Percentiles rank a stretch among this genome's conserved stretches.
phyloP scores from a whole-genome alignment of 2,113 vertebrate genomes.

The Oenanthe oenanthe region DNA sequence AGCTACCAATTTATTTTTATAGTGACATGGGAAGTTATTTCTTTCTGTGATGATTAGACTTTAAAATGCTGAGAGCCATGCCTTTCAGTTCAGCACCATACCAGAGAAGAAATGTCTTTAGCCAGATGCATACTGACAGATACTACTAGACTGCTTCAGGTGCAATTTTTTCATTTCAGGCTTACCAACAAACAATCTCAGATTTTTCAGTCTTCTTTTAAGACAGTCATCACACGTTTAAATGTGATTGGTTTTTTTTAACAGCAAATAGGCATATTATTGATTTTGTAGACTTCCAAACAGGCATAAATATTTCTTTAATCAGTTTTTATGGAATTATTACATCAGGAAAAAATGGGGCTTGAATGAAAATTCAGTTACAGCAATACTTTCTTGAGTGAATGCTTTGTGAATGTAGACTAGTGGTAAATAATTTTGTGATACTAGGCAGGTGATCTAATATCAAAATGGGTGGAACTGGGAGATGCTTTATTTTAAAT shows the following conservation, averaged over 20 bases:
- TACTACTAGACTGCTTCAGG: background rate
- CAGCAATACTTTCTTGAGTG: accelerated
- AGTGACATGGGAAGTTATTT: background rate
- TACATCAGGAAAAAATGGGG: background rate
- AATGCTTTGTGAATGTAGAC: background rate
- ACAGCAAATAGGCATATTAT: background rate
- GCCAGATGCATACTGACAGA: background rate
- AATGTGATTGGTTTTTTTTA: background rate
- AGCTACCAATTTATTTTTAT: background rate
- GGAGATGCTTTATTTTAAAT: background rate
- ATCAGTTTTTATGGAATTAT: background rate
- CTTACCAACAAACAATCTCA: background rate
- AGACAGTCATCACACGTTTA: background rate
- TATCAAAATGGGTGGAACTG: background rate
- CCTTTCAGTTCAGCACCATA: background rate
- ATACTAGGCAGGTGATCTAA: background rate
- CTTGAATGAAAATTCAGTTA: background rate
- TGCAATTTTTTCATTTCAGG: background rate
- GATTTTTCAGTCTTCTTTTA: background rate
- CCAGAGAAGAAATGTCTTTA: background rate
- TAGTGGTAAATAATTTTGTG: background rate
- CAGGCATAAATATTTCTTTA: background rate
- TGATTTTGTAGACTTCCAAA: background rate
- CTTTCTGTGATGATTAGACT: background rate
- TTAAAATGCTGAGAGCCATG: background rate